phyloP scores from a whole-genome alignment of 2,888 invertebrate species.

The Hypercompe scribonia region DNA sequence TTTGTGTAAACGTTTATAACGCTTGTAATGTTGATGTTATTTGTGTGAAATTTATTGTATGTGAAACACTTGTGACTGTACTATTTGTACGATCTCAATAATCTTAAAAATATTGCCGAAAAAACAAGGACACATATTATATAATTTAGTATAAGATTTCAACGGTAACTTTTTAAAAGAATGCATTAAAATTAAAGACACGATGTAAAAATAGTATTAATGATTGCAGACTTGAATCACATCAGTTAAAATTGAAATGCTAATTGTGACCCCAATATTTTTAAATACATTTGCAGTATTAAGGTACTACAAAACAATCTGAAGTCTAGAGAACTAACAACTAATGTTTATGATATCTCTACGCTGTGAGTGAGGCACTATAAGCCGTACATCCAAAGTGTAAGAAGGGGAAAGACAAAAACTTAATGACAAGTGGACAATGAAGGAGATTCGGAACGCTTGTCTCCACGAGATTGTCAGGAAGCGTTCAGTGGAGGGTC shows the following conservation, averaged over 20 bases:
- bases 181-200: neutral
- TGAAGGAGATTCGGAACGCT: slow-evolving; percentile 82
- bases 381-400: slow-evolving; percentile 71
- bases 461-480: slow-evolving; percentile 75
- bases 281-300: neutral
- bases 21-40: no score
- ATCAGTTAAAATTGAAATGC: neutral
- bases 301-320: neutral
- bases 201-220: neutral
- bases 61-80: no score
- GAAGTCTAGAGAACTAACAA: neutral
- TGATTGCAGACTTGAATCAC: neutral
- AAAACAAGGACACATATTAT: neutral
- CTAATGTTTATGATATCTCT: slow-evolving; percentile 16
- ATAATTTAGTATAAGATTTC: no score
- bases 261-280: neutral
- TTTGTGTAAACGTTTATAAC: no score
- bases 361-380: slow-evolving; percentile 50
- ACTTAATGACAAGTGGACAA: slow-evolving; percentile 87
- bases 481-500: slow-evolving; percentile 53
- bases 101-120: neutral
- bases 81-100: neutral
- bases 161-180: no score
- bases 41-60: neutral
- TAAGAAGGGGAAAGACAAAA: slow-evolving; percentile 81